Evolutionary conservation across 2,113 vertebrate species (phyloP), one percentile per base, ranked within the genome.

Genomic region (Pteruthius melanotis): DNA sequence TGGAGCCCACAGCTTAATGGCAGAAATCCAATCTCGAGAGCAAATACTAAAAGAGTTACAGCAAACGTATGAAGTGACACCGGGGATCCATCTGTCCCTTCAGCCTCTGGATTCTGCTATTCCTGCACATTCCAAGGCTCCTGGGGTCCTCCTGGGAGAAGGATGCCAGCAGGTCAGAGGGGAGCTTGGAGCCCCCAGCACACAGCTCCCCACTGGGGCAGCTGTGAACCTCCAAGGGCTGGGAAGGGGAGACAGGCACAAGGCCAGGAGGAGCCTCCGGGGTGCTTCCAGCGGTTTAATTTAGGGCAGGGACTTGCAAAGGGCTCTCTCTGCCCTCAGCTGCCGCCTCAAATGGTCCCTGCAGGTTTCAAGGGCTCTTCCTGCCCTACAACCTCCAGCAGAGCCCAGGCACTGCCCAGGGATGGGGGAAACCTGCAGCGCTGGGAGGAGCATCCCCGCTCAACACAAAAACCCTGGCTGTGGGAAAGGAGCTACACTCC

Each of bases 351-450:
- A 15, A 33, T 1, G 27, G 31, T 52, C 49, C 49, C 66, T 49
- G 56, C 5, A 27, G 45, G 44, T 21, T 2, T 0, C 50, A 27
- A 17, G 7, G 35, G n/a, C 64, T 87, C 83, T 23, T 11, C 14
- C 23, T 39, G 66, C 44, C 50, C 68, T 7, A 11, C 37, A 37
- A 2, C n/a, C 54, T 49, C 54, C 66, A 64, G 40, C 6, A 18
- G 45, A 57, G 26, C 28, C 40, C 11, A 3, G 66, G 22, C 12
- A 74, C 47, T 8, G 26, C 18, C 66, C 35, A 5, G 0, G 15
- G 19, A 11, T 8, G 35, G 49, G 33, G 28, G 7, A 23, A 39
- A 54, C 56, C 2, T 0, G 7, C 39, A 22, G 6, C 0, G 0
- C 5, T 19, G 31, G 7, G 10, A 47, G n/a, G 30, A 71, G 47